phyloP scores from a whole-genome alignment of 2,888 invertebrate genomes.

The Cataglyphis altisquamis region DNA sequence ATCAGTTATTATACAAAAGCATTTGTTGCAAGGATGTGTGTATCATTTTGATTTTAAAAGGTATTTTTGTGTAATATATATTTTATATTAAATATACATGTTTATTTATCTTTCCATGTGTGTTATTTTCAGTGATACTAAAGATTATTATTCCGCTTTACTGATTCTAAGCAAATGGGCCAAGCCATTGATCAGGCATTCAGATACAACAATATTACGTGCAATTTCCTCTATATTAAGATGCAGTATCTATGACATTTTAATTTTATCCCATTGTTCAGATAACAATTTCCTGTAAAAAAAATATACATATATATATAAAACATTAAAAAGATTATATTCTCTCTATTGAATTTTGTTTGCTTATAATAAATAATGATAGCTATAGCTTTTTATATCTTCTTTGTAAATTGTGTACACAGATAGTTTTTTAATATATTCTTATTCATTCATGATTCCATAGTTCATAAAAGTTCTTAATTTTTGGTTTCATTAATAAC shows the following conservation, averaged over 20 bases:
- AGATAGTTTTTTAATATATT: background rate
- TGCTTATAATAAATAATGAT: background rate
- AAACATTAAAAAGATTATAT: background rate
- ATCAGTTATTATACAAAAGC: background rate
- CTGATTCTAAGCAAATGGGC: background rate
- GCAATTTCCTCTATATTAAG: conserved; percentile 61
- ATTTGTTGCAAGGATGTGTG: background rate
- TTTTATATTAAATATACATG: background rate
- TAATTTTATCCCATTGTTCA: background rate
- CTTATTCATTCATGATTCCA: background rate
- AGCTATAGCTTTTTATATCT: background rate
- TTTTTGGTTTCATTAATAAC: background rate
- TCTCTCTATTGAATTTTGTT: background rate
- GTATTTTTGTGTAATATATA: background rate
- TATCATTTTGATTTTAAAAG: background rate
- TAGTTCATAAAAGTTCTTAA: background rate
- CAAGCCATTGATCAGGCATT: background rate
- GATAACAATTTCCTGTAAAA: background rate
- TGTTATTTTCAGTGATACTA: background rate
- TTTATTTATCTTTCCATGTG: background rate
- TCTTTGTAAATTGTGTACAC: background rate
- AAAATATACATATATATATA: background rate
- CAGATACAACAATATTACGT: conserved; percentile 67
- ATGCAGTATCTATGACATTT: conserved; percentile 53
- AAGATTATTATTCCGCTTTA: background rate